phyloP scores from a whole-genome alignment of 2,888 invertebrate species.

The Pollenia griseotomentosa region DNA sequence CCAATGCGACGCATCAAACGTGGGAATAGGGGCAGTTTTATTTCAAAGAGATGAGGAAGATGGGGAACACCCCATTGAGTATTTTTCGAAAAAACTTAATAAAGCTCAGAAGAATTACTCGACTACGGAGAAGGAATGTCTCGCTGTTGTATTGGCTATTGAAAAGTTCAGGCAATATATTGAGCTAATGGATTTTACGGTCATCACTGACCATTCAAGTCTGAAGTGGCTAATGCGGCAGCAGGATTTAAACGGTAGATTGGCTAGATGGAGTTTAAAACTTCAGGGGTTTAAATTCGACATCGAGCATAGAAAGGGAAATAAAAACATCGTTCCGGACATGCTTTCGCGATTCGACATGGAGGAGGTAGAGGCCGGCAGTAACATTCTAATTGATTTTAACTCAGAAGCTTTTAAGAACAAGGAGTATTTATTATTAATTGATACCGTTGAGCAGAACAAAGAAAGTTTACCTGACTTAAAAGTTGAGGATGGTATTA shows the following conservation, averaged over 20 bases:
- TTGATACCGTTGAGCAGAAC: not conserved
- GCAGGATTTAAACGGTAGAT: slow-evolving; percentile 48
- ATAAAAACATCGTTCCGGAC: slow-evolving; percentile 7
- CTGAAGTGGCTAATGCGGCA: slow-evolving; percentile 49
- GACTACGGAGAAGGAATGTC: slow-evolving; percentile 30
- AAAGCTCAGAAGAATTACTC: slow-evolving; percentile 12
- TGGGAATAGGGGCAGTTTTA: slow-evolving; percentile 45
- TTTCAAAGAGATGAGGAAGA: slow-evolving; percentile 44
- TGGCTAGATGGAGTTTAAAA: slow-evolving; percentile 76
- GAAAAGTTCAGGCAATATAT: slow-evolving; percentile 64
- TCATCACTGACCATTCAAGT: slow-evolving; percentile 48
- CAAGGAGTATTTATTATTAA: not conserved
- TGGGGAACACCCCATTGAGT: slow-evolving; percentile 49
- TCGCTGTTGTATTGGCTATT: slow-evolving; percentile 44
- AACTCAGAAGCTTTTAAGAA: not conserved
- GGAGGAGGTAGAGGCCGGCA: not conserved
- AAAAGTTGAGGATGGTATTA: not conserved
- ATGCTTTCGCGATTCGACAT: not conserved
- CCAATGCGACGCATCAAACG: slow-evolving; percentile 43
- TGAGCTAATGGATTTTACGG: slow-evolving; percentile 55
- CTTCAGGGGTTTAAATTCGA: slow-evolving; percentile 72
- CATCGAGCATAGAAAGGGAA: slow-evolving; percentile 73
- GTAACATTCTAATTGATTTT: not conserved
- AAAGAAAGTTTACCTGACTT: not conserved
- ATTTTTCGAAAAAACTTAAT: slow-evolving; percentile 42